phyloP scores from a whole-genome alignment of 2,113 vertebrate genomes.

The Pluvianellus socialis region DNA sequence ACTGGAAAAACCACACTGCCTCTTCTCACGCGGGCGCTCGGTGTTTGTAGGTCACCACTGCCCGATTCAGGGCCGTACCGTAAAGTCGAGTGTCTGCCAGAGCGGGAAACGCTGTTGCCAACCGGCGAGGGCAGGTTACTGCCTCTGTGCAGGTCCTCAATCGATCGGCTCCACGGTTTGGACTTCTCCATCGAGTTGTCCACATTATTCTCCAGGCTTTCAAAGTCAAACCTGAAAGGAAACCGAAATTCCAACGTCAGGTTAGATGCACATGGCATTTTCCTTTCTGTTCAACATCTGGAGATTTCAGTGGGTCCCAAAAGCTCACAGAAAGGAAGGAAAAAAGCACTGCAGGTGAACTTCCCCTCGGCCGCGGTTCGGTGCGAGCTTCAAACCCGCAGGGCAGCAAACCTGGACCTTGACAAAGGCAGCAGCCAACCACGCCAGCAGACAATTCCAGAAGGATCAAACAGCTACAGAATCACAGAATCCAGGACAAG shows the following conservation, averaged over 20 bases:
- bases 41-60: background rate
- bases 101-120: slow-evolving; percentile 85
- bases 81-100: slow-evolving; percentile 86
- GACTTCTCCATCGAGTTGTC: slow-evolving; percentile 88
- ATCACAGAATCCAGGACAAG: no score
- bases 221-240: slow-evolving; percentile 89
- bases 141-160: slow-evolving; percentile 93
- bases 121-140: slow-evolving; percentile 85
- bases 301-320: background rate
- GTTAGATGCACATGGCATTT: accelerated
- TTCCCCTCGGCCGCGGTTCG: background rate
- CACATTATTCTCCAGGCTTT: slow-evolving; percentile 86
- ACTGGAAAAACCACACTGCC: accelerated
- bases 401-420: background rate
- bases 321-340: background rate
- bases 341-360: background rate
- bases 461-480: background rate
- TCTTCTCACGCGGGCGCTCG: accelerated
- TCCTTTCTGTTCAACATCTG: background rate
- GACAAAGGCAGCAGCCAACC: background rate
- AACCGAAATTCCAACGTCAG: background rate
- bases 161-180: slow-evolving; percentile 93
- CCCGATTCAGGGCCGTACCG: slow-evolving; percentile 72
- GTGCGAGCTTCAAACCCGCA: background rate
- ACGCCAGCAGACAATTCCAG: background rate